These are phyloP conservation scores for Lampris incognitus DNA, from an alignment of 2,113 vertebrate species.

Conservation along the genomic window DNA sequence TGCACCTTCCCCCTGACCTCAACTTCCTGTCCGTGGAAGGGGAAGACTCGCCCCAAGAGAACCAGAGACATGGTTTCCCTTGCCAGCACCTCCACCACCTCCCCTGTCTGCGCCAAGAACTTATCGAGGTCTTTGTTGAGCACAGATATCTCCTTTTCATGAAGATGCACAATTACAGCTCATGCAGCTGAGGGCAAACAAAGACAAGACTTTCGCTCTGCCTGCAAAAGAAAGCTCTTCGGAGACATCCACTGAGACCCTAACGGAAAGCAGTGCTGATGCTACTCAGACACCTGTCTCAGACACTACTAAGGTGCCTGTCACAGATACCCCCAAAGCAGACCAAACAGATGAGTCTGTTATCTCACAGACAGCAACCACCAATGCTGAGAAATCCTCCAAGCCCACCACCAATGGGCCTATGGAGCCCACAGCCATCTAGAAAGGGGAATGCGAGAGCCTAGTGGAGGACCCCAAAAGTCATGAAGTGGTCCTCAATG, in stretches of 20 bases:
- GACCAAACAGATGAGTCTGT: conserved; percentile 27
- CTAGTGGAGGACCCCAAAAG: conserved; percentile 89
- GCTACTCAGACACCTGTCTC: conserved; percentile 21
- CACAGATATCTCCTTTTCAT: conserved; percentile 99
- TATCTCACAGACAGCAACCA: conserved; percentile 28
- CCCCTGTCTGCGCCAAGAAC: conserved; percentile 95
- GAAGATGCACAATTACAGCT: conserved; percentile 97
- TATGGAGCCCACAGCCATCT: conserved; percentile 58
- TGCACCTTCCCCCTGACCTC: conserved; percentile 97
- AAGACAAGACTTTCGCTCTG: conserved; percentile 68
- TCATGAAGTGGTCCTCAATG: conserved; percentile 93
- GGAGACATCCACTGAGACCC: conserved; percentile 31
- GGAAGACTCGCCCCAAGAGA: conserved; percentile 91
- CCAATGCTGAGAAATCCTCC: conserved; percentile 42
- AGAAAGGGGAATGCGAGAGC: conserved; percentile 81
- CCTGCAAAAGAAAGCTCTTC: conserved; percentile 55
- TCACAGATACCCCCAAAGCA: not conserved
- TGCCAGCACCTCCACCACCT: conserved; percentile 94
- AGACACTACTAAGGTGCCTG: conserved; percentile 8
- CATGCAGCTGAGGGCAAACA: conserved; percentile 96
- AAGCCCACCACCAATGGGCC: conserved; percentile 73
- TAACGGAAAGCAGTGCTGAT: conserved; percentile 7
- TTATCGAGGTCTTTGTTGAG: conserved; percentile 98
- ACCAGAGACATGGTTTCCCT: conserved; percentile 89
- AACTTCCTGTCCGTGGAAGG: conserved; percentile 94